These are phyloP conservation scores for Lithophane leautieri DNA, from an alignment of 2,888 invertebrate species.

Conservation along the genomic window DNA sequence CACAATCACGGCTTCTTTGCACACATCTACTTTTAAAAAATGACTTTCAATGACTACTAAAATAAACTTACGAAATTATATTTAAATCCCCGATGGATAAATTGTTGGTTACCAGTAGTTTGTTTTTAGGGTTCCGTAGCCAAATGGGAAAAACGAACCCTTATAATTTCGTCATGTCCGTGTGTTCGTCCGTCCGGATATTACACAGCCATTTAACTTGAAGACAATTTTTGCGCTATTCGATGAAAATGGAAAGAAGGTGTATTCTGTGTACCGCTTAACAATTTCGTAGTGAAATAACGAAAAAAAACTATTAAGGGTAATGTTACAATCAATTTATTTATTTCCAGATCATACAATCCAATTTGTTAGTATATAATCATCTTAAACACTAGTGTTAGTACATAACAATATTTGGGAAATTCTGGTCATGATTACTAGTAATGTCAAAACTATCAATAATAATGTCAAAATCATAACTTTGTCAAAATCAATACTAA, in stretches of 20 bases:
- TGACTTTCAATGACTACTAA: not conserved
- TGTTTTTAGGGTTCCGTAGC: not conserved
- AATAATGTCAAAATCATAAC: too few species aligned
- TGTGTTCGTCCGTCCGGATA: not conserved
- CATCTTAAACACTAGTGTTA: too few species aligned
- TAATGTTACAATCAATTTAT: too few species aligned
- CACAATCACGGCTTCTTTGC: not conserved
- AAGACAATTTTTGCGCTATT: not conserved
- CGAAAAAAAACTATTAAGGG: not conserved
- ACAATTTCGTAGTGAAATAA: too few species aligned
- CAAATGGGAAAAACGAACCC: not conserved
- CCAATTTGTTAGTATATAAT: too few species aligned
- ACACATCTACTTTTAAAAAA: not conserved
- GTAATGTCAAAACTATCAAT: too few species aligned
- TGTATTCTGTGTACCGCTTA: not conserved
- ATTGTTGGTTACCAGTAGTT: too few species aligned
- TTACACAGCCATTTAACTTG: not conserved
- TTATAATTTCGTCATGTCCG: not conserved
- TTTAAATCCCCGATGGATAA: not conserved
- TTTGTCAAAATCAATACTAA: too few species aligned
- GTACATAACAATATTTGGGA: too few species aligned
- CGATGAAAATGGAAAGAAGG: not conserved
- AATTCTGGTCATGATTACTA: too few species aligned
- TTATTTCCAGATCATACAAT: too few species aligned
- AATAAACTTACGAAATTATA: not conserved